Base-by-base conservation (phyloP, 1,140 invertebrate genomes). In the Drosophila lini region DNA sequence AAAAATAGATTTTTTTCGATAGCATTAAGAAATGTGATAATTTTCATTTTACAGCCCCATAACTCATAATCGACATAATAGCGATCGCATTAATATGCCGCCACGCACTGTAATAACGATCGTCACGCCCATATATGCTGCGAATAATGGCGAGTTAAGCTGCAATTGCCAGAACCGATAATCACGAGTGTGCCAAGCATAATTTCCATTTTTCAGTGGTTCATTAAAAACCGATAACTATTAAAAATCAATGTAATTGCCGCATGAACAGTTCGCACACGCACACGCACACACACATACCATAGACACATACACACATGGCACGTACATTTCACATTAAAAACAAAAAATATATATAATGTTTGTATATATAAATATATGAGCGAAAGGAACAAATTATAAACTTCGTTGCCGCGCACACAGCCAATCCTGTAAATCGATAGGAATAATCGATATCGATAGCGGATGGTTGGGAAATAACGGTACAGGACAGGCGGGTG, bases 171-270 rank as follows among this genome's bases (percentile, higher is more conserved):
- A 57, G 16, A 69, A 60, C 55, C 32, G 59, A 74, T 74, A 74
- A 74, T 74, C 70, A 74, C 38, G 59, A 45, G 56, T 60, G 56
- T 60, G 56, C 40, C 55, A 59, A 48, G 60, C 69, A 71, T 78
- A 64, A 59, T 71, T 71, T 52, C 61, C 44, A 36, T 13, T 36
- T 36, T 52, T 50, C 47, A 70, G 59, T 28, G 32, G n/a, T 59
- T 32, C 56, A 69, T 59, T 53, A 77, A 60, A 77, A 48, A 42
- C n/a, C 64, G n/a, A 69, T 63, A 78, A 64, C 67, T 47, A 55
- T 40, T 55, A 38, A 55, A 38, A 55, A 13, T 31, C 38, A 5
- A 48, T 44, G 47, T 45, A 74, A 74, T 53, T 73, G 70, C 68
- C 40, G 28, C 25, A 53, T 31, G 38, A 57, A 68, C 50, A 53